A percentile compares a stretch with the other conserved stretches of the same genome.
Conservation (phyloP, 2,113 vertebrate species). For the Orycteropus afer region DNA sequence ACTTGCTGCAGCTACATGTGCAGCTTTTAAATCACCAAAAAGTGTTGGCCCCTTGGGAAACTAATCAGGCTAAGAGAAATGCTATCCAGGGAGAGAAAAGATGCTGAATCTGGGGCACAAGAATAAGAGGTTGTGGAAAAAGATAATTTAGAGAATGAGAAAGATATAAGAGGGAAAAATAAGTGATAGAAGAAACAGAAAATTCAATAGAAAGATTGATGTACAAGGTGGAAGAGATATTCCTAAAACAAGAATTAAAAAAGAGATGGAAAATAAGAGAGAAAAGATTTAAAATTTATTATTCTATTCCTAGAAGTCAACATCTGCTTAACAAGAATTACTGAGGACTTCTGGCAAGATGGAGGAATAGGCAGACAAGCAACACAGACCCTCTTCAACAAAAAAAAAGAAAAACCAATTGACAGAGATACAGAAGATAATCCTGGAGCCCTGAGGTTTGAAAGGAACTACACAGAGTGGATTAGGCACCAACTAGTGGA, state of each 20-base stretch:
- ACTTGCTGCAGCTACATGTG: too few relatives aligned
- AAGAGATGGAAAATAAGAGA: conserved; percentile 1
- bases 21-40: too few relatives aligned
- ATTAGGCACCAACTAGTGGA: too few relatives aligned
- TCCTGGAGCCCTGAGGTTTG: too few relatives aligned
- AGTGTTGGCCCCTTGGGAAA: not conserved
- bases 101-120: not conserved
- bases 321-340: not conserved
- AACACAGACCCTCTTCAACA: too few relatives aligned
- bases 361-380: too few relatives aligned
- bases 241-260: not conserved
- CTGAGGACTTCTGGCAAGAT: too few relatives aligned
- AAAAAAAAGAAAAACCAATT: too few relatives aligned
- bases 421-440: too few relatives aligned
- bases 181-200: not conserved
- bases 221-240: not conserved
- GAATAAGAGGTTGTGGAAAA: not conserved
- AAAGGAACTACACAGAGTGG: too few relatives aligned
- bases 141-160: not conserved
- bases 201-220: not conserved
- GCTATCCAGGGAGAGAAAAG: not conserved
- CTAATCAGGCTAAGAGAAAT: not conserved
- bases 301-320: not conserved
- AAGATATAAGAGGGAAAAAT: not conserved
- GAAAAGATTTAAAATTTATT: not conserved